These are phyloP conservation scores for Mystacornis crossleyi DNA, from an alignment of 2,113 vertebrate genomes.

Conservation along the genomic window DNA sequence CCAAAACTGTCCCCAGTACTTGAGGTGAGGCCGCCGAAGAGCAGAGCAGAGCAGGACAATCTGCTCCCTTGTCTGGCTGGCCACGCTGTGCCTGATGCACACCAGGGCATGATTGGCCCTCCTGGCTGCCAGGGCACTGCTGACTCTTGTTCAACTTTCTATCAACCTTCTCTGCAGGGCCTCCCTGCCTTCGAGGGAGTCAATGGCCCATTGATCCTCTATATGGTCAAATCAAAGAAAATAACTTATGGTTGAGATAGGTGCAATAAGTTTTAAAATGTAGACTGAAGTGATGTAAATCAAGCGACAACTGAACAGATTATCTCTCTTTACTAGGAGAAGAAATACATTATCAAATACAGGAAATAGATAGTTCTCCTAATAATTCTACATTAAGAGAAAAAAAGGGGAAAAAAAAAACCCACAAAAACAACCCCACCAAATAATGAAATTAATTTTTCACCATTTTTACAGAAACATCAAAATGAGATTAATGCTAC, in stretches of 20 bases:
- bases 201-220: background rate
- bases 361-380: background rate
- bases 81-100: accelerated
- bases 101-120: accelerated
- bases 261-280: background rate
- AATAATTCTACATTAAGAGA: background rate
- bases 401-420: accelerated
- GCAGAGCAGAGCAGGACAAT: background rate
- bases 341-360: background rate
- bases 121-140: background rate
- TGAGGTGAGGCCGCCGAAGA: accelerated
- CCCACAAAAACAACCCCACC: accelerated
- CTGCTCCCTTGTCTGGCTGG: accelerated
- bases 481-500: background rate
- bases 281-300: background rate
- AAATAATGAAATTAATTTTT: background rate
- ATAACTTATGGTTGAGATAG: background rate
- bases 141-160: accelerated
- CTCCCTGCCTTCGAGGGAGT: background rate
- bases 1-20: accelerated
- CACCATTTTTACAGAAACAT: background rate
- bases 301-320: background rate
- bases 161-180: accelerated
- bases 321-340: background rate
- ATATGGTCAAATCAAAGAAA: background rate